Evolutionary conservation across 2,113 vertebrate species (phyloP).

Genomic region (Antechinus flavipes): DNA sequence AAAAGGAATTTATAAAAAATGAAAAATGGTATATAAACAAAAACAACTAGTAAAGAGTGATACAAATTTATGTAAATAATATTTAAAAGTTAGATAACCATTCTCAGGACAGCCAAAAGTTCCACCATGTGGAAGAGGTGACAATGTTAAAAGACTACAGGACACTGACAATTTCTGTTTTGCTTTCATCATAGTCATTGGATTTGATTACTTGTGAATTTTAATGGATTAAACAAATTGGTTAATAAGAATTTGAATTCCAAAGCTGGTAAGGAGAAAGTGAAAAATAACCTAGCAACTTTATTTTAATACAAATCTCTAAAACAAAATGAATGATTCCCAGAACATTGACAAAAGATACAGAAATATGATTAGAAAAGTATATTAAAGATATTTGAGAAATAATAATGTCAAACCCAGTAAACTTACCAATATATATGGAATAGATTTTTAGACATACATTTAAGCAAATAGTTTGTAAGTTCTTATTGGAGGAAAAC

Average conservation of each 20-base stretch:
- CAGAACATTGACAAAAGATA: neutral
- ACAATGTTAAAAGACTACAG: neutral
- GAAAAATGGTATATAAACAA: too few relatives aligned
- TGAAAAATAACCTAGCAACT: neutral
- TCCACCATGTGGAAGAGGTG: neutral
- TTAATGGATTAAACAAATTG: neutral
- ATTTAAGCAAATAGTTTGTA: neutral
- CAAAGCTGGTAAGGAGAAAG: neutral
- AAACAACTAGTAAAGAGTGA: too few relatives aligned
- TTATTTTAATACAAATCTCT: neutral
- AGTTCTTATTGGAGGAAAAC: neutral
- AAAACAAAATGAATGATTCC: neutral
- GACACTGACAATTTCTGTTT: neutral
- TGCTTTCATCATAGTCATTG: neutral
- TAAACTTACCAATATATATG: neutral
- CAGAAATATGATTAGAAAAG: neutral
- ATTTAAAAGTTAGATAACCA: too few relatives aligned
- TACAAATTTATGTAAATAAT: too few relatives aligned
- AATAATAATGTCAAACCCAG: neutral
- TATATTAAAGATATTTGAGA: neutral
- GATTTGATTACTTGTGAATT: neutral
- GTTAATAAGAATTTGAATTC: neutral
- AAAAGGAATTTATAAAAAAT: too few relatives aligned
- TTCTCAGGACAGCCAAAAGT: too few relatives aligned
- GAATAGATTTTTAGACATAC: neutral